Evolutionary conservation across 2,797 vertebrate genomes (phyloP).

Genomic region (Carduelis carduelis): DNA sequence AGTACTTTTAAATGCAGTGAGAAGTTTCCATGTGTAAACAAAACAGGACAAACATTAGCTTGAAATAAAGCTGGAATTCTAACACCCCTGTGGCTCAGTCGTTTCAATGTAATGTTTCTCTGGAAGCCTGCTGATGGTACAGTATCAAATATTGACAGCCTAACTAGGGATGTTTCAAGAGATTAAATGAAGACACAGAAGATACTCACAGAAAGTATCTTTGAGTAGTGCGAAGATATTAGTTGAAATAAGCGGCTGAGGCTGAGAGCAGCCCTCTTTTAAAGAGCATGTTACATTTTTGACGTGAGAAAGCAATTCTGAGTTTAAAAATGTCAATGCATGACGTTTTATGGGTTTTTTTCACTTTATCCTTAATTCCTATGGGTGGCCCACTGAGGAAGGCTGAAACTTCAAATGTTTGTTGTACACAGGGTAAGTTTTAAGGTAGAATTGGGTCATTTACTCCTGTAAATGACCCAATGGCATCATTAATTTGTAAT

Average conservation of each 20-base stretch:
- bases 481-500: neutral
- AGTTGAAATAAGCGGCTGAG: neutral
- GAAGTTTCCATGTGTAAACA: neutral
- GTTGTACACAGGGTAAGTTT: neutral
- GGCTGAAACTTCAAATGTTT: neutral
- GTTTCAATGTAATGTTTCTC: neutral
- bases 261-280: neutral
- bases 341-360: neutral
- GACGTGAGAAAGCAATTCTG: neutral
- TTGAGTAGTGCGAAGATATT: neutral
- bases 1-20: neutral
- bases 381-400: rapidly evolving
- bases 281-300: neutral
- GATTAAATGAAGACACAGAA: neutral
- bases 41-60: neutral
- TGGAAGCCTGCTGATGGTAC: neutral
- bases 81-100: neutral
- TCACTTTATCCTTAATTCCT: neutral
- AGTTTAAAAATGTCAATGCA: neutral
- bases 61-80: neutral
- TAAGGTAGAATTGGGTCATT: neutral
- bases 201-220: too few relatives aligned
- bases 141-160: neutral
- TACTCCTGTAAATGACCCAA: neutral
- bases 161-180: neutral